Conservation (phyloP, 1,140 invertebrate genomes). For the Papilio glaucus region DNA sequence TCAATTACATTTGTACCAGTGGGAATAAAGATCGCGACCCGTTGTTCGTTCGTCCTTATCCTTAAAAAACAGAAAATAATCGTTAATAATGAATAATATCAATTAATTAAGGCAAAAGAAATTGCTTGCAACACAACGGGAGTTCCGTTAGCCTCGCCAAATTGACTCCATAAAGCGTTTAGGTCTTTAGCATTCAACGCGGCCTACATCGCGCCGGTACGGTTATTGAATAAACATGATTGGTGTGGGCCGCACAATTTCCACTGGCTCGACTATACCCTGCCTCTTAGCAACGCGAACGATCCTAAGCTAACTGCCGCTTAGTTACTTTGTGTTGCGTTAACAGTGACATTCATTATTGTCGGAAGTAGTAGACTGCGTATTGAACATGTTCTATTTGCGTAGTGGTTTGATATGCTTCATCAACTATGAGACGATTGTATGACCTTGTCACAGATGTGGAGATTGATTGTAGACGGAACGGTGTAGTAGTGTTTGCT, state of each 20-base stretch:
- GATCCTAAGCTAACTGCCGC: conserved; percentile 9
- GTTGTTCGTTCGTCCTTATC: too few species aligned
- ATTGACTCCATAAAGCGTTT: conserved; percentile 48
- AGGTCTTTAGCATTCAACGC: conserved; percentile 66
- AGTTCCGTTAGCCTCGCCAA: conserved; percentile 43
- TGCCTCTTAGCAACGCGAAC: conserved; percentile 35
- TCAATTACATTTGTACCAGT: too few species aligned
- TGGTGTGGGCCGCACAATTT: conserved; percentile 65
- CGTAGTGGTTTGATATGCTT: conserved; percentile 11
- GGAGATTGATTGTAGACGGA: too few species aligned
- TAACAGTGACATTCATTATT: conserved; percentile 17
- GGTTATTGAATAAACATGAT: conserved; percentile 78
- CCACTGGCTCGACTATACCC: conserved; percentile 44
- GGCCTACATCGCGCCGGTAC: conserved; percentile 62
- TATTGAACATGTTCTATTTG: conserved; percentile 4
- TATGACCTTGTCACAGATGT: background rate
- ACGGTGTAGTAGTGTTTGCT: background rate
- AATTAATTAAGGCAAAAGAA: conserved; percentile 27
- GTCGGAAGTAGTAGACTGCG: background rate
- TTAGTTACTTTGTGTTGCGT: background rate
- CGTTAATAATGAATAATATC: conserved; percentile 20
- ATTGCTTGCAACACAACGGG: conserved; percentile 10
- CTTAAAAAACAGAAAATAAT: background rate
- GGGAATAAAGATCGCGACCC: too few species aligned
- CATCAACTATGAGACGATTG: background rate